Evolutionary conservation across 2,888 invertebrate species (phyloP), one percentile per base, ranked within the genome.

Genomic region (Drosophila algonquin): DNA sequence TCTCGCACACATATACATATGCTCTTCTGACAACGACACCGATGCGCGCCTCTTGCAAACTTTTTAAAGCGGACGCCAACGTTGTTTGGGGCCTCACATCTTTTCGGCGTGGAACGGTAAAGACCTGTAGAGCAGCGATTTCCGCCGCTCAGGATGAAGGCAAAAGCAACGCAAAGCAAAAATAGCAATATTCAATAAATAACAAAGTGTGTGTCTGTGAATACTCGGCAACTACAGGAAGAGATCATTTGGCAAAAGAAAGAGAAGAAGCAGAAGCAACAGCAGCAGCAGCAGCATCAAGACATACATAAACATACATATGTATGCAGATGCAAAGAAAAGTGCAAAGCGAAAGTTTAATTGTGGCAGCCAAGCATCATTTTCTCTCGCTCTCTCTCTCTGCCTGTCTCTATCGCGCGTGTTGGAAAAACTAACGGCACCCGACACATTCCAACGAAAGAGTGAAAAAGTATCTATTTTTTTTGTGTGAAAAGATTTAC

Each of bases 311-410:
- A 51, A 18, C 14, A 53, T 59, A 44, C 18, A 48, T 52, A 51
- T 40, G 12, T 60, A 40, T n/a, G 47, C 14, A 61, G 78, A 70
- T 78, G 63, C 74, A 71, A 82, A 70, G 77, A 86, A 86, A 86
- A 83, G 74, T 82, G 83, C 75, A 82, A 82, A 86, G 83, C 86
- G 82, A 83, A 83, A 83, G 82, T 82, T 85, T 62, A 68, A 68
- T 71, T 79, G 79, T 81, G 72, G 63, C 40, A 40, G 40, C 40
- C 40, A 40, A 69, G 69, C 61, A 59, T 62, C 63, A 80, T 68
- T 70, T 47, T 64, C 45, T 57, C 56, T 58, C 58, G 35, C 60
- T 16, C 47, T 61, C 64, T 47, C 24, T 24, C 24, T 32, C 51
- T 16, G 35, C 32, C 48, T 48, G 57, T 59, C 7, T n/a, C 6